Conservation (phyloP, 2,888 invertebrate genomes). For the Ischnura elegans region DNA sequence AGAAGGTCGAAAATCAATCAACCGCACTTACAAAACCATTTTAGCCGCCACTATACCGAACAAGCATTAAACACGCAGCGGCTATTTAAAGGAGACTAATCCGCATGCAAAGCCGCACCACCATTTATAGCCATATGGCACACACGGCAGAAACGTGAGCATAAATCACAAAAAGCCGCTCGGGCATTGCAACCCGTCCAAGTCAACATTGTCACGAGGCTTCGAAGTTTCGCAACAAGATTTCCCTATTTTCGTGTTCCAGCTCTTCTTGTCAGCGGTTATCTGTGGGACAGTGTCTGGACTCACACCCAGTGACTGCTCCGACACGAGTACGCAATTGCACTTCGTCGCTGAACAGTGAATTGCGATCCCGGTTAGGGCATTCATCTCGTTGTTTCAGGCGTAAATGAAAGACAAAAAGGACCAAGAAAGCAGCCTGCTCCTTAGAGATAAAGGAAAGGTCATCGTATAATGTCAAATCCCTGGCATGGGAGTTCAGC, state of each 20-base stretch:
- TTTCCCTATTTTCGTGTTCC: background rate
- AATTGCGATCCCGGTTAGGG: background rate
- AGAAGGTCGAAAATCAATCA: no score
- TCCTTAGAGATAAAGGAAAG: background rate
- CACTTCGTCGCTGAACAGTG: background rate
- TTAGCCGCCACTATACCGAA: background rate
- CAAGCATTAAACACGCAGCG: background rate
- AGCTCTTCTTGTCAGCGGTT: background rate
- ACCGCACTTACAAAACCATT: background rate
- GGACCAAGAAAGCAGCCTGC: background rate
- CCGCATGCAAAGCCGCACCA: background rate
- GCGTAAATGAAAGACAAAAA: background rate
- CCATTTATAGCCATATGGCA: background rate
- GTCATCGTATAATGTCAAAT: background rate
- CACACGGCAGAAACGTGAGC: background rate
- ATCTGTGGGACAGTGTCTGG: background rate
- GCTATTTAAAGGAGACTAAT: conserved; percentile 38
- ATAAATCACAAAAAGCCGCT: conserved; percentile 30
- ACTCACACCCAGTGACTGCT: background rate
- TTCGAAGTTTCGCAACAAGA: conserved; percentile 23
- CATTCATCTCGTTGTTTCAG: background rate
- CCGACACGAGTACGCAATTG: background rate
- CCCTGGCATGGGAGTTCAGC: background rate
- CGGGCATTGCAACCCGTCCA: conserved; percentile 22
- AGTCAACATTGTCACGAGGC: conserved; percentile 25